These are phyloP conservation scores for Glyphotaelius pellucidus DNA, from an alignment of 2,888 invertebrate genomes.

Conservation along the genomic window DNA sequence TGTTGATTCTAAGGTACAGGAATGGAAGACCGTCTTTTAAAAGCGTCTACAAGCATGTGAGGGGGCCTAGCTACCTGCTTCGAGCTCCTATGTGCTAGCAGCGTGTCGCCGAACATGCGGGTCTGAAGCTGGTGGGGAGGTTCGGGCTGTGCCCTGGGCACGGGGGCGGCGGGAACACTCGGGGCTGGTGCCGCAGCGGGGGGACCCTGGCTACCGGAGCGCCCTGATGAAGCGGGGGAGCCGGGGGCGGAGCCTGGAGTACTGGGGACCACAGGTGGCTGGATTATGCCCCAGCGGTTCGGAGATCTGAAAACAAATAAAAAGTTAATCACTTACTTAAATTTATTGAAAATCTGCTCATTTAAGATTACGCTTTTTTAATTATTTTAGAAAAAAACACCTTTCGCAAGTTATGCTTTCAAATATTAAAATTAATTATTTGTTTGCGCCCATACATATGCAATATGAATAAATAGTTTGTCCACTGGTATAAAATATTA, in stretches of 20 bases:
- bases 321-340: neutral
- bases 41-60: conserved; percentile 27
- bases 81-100: conserved; percentile 65
- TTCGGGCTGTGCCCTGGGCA: conserved; percentile 72
- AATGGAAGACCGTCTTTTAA: neutral
- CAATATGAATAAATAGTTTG: too few species aligned
- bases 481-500: too few species aligned
- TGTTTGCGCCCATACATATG: too few species aligned
- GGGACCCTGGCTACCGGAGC: conserved; percentile 72
- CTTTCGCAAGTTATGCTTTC: too few species aligned
- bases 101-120: conserved; percentile 86
- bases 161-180: conserved; percentile 55
- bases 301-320: conserved; percentile 70
- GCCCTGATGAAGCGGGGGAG: conserved; percentile 72
- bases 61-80: conserved; percentile 63
- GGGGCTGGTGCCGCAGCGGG: conserved; percentile 72
- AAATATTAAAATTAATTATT: too few species aligned
- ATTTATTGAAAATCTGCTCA: neutral
- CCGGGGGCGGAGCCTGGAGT: conserved; percentile 67
- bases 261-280: conserved; percentile 28
- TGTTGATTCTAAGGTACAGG: too few species aligned
- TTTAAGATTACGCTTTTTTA: neutral
- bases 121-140: conserved; percentile 78
- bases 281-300: conserved; percentile 73
- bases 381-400: too few species aligned